Percentiles rank a stretch among this genome's conserved stretches.
These are phyloP conservation scores for Enteromius argenteus DNA, from an alignment of 2,797 vertebrate species.

Conservation along the genomic window DNA sequence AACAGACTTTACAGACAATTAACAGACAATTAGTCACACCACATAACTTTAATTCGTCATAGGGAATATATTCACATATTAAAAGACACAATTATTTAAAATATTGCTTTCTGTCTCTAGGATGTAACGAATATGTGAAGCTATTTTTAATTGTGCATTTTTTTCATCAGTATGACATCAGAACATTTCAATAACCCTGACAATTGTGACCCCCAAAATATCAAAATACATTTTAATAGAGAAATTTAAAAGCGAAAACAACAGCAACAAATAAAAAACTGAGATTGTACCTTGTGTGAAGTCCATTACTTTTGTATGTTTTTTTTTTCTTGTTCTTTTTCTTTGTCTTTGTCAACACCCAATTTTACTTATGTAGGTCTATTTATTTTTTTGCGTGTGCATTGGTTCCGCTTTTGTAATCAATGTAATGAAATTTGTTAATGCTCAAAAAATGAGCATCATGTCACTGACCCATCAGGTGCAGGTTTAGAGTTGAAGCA, in stretches of 20 bases:
- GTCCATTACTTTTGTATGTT: too few species aligned
- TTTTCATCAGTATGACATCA: not conserved
- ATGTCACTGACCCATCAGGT: not conserved
- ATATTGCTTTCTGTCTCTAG: too few species aligned
- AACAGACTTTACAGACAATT: too few species aligned
- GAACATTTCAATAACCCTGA: not conserved
- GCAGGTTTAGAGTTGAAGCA: not conserved
- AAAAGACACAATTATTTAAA: too few species aligned
- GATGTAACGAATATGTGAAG: not conserved
- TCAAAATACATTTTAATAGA: too few species aligned
- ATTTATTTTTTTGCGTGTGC: not conserved
- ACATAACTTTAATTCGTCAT: not conserved
- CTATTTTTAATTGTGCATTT: not conserved
- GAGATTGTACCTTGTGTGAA: too few species aligned
- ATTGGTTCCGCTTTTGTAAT: not conserved
- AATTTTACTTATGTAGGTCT: too few species aligned
- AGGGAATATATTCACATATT: too few species aligned
- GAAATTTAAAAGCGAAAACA: too few species aligned
- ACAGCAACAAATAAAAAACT: too few species aligned
- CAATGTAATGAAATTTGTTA: not conserved
- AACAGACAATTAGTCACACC: not conserved
- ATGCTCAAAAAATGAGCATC: not conserved
- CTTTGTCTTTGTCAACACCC: not conserved
- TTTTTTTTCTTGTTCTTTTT: not conserved
- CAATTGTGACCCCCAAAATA: not conserved